Evolutionary conservation across 2,797 vertebrate species (phyloP), one percentile per base, ranked within the genome.

Genomic region (Myripristis jacobus): DNA sequence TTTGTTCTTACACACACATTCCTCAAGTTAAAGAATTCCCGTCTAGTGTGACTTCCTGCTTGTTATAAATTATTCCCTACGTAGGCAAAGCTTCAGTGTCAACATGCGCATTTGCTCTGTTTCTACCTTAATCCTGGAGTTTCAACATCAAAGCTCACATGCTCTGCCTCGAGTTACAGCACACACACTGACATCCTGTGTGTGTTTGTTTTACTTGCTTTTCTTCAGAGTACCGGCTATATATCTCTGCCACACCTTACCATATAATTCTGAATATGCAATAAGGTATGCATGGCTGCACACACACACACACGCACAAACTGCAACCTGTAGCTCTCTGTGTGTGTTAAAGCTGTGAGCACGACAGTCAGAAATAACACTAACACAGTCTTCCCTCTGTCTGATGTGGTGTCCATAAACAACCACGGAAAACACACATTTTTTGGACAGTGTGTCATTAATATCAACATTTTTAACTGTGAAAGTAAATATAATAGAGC

Each of bases 11-110:
- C 53, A 52, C 46, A 47, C 43, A 66, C 81, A 82, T 80, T 83
- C 81, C 67, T 80, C 71, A 58, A 38, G 64, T 77, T 25, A 41
- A 79, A 62, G 81, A 81, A 81, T 81, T 47, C 61, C 38, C 19
- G 21, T 46, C 19, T 36, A 27, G 62, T 63, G 66, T 73, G 63
- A 68, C 11, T 50, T 27, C 24, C 46, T 27, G 63, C 57, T 66
- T 19, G 59, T 59, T 72, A 80, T 77, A 77, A 86, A 87, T 89
- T 80, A 89, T 83, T 81, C 70, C 63, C 84, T 16, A 48, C 29
- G 43, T 44, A 24, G 64, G 25, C 46, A 59, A 66, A 80, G 65
- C 24, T 60, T 84, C 56, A 76, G 9, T 76, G 80, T 77, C 66
- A 84, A 60, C 66, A 59, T n/a, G 47, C 60, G 66, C 66, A 36